Evolutionary conservation across 1,140 invertebrate genomes (phyloP).

Genomic region (Polypedilum vanderplanki): DNA sequence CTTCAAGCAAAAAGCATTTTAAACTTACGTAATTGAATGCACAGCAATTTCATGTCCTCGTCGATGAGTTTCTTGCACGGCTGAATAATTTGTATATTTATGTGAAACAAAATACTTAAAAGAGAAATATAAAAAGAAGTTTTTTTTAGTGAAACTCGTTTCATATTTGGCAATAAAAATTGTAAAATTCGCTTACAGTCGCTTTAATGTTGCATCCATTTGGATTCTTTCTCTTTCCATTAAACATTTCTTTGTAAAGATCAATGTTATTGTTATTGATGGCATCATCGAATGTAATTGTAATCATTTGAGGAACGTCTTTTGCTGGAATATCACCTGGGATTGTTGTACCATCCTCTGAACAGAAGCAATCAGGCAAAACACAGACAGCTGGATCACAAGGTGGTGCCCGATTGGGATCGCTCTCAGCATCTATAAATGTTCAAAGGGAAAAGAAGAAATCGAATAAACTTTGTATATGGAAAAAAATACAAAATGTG

Average conservation of each 20-base stretch:
- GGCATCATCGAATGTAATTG: conserved; percentile 93
- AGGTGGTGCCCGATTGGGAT: conserved; percentile 85
- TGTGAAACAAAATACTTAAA: conserved; percentile 87
- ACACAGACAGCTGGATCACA: conserved; percentile 83
- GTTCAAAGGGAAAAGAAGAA: conserved; percentile 24
- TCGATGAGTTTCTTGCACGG: conserved; percentile 90
- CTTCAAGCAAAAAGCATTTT: conserved; percentile 31
- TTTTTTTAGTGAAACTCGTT: neutral
- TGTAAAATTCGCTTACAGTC: conserved; percentile 48
- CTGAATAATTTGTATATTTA: conserved; percentile 96
- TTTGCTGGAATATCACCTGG: conserved; percentile 73
- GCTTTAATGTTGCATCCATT: conserved; percentile 96
- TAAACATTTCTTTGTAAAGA: conserved; percentile 91
- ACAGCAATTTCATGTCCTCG: conserved; percentile 96
- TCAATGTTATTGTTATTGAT: conserved; percentile 96
- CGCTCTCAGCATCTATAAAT: conserved; percentile 79
- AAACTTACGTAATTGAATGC: conserved; percentile 89
- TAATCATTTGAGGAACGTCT: conserved; percentile 93
- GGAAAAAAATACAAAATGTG: neutral
- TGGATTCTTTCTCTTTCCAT: conserved; percentile 83
- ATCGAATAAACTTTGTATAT: neutral
- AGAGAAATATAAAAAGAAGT: neutral
- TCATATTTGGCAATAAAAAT: neutral
- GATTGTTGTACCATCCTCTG: conserved; percentile 79
- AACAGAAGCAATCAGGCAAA: conserved; percentile 93